phyloP scores from a whole-genome alignment of 1,140 invertebrate genomes.

The Conus betulinus region DNA sequence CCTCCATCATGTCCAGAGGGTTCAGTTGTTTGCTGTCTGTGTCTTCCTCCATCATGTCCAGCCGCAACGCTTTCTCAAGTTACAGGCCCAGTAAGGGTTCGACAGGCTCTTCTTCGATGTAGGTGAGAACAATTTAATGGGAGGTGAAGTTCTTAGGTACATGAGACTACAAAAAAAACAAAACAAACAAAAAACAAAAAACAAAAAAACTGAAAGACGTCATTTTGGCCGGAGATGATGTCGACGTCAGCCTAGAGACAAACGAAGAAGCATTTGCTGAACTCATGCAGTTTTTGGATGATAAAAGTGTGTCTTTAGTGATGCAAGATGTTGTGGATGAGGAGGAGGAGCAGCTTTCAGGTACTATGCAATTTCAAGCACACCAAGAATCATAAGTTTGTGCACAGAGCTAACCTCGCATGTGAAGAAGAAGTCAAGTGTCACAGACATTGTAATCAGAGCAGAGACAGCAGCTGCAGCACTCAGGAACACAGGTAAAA shows the following conservation, averaged over 20 bases:
- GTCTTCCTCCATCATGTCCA: too few relatives aligned
- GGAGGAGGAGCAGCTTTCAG: constrained; percentile 21
- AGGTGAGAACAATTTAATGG: constrained; percentile 38
- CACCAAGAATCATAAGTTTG: constrained; percentile 26
- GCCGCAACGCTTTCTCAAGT: constrained; percentile 19
- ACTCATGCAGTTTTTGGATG: constrained; percentile 35
- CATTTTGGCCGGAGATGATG: background rate
- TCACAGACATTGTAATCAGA: too few relatives aligned
- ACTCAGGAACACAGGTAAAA: too few relatives aligned
- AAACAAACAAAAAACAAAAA: too few relatives aligned
- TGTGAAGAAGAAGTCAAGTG: too few relatives aligned
- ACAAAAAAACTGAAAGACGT: constrained; percentile 26
- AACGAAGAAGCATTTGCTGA: constrained; percentile 26
- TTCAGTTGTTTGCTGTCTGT: too few relatives aligned
- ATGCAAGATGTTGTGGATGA: constrained; percentile 29
- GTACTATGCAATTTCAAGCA: constrained; percentile 19
- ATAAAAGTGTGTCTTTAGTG: constrained; percentile 22
- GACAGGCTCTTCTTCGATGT: constrained; percentile 24
- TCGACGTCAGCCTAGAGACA: background rate
- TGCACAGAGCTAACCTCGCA: constrained; percentile 16
- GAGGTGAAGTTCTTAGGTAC: constrained; percentile 37
- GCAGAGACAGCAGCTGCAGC: too few relatives aligned
- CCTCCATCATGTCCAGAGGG: too few relatives aligned
- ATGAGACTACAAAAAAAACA: too few relatives aligned
- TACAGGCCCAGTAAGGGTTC: constrained; percentile 31